Percentiles rank a stretch among this genome's conserved stretches.
phyloP scores from a whole-genome alignment of 2,797 vertebrate genomes.

The Galagoides demidoff region DNA sequence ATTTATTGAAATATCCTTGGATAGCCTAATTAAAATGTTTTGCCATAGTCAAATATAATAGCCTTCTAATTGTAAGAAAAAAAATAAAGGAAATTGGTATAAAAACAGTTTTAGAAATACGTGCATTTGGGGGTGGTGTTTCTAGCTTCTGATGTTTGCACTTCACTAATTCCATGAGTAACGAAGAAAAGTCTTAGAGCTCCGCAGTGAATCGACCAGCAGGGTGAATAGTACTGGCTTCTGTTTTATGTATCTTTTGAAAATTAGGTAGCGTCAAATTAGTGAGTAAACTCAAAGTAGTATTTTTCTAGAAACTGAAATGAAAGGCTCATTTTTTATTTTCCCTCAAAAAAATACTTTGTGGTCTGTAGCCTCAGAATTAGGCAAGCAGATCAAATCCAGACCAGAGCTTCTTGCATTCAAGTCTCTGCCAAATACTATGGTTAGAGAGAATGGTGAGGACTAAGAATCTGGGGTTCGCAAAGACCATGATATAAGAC shows the following conservation, averaged over 20 bases:
- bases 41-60: constrained; percentile 66
- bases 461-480: not conserved
- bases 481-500: not conserved
- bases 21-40: constrained; percentile 77
- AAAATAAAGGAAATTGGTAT: constrained; percentile 56
- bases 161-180: constrained; percentile 36
- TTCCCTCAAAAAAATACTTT: not conserved
- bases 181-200: constrained; percentile 30
- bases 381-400: constrained; percentile 17
- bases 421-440: not conserved
- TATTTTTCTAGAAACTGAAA: constrained; percentile 44
- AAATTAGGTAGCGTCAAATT: constrained; percentile 23
- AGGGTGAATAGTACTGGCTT: not conserved
- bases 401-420: not conserved
- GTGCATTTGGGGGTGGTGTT: not conserved
- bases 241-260: not conserved
- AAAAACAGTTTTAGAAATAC: constrained; percentile 61
- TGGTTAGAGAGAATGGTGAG: not conserved
- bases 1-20: constrained; percentile 72
- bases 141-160: constrained; percentile 42
- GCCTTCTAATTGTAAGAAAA: constrained; percentile 70
- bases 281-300: not conserved
- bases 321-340: not conserved
- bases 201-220: not conserved
- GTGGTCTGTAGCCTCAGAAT: not conserved